A percentile compares a stretch with the other conserved stretches of the same genome.
Evolutionary conservation across 2,113 vertebrate species (phyloP).

Genomic region (Tiliqua scincoides): DNA sequence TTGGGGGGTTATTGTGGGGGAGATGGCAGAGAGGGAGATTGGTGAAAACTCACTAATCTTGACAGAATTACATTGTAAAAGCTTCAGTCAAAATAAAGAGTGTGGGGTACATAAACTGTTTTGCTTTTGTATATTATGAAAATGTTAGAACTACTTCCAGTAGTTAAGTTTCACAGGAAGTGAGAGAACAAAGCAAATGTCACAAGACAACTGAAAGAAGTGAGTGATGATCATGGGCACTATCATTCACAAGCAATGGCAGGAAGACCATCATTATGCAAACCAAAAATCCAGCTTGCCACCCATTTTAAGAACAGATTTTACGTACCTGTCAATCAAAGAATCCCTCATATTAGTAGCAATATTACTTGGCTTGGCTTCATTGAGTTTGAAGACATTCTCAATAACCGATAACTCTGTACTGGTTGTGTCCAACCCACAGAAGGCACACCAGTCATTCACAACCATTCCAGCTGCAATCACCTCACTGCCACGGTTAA

Average conservation of each 20-base stretch:
- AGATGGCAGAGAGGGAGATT: no score
- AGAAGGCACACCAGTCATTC: constrained; percentile 98
- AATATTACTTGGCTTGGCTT: constrained; percentile 91
- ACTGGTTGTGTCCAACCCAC: constrained; percentile 96
- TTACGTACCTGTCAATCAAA: constrained; percentile 91
- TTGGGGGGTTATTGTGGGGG: no score
- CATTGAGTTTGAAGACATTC: constrained; percentile 92
- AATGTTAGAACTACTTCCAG: not conserved
- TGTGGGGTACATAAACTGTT: not conserved
- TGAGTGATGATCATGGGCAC: no score
- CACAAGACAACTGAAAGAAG: not conserved
- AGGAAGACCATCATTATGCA: not conserved
- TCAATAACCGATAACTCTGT: constrained; percentile 97
- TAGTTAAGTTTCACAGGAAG: not conserved
- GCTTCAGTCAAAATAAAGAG: not conserved
- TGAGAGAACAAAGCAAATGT: not conserved
- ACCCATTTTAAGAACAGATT: not conserved
- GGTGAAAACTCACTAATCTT: no score
- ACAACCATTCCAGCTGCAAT: constrained; percentile 95
- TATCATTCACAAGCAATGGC: not conserved
- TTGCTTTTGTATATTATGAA: not conserved
- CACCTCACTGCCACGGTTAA: constrained; percentile 97
- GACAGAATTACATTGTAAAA: not conserved
- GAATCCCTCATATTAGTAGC: constrained; percentile 96
- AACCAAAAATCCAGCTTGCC: not conserved